Percentiles rank a stretch among this genome's conserved stretches.
Conservation (phyloP, 2,888 invertebrate species). For the Alentia gelatinosa region DNA sequence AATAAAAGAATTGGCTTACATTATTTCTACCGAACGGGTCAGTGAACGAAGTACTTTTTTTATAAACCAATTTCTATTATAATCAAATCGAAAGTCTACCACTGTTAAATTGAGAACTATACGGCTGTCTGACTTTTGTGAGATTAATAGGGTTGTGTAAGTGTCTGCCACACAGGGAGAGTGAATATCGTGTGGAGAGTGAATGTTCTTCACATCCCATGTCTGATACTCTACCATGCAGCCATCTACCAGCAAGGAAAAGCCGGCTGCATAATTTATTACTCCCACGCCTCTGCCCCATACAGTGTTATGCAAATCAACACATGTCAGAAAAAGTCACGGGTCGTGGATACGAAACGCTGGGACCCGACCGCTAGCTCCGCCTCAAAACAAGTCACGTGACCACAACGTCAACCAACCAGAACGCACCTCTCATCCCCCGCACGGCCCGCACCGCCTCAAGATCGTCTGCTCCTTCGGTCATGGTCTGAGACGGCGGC, state of each 20-base stretch:
- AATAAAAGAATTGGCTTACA: no score
- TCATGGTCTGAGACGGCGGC: background rate
- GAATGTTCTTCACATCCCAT: no score
- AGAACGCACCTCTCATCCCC: conserved; percentile 11
- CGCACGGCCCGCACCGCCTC: background rate
- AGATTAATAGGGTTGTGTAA: no score
- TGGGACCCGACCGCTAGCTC: background rate
- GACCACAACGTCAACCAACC: background rate
- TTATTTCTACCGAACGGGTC: no score
- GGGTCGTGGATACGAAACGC: background rate
- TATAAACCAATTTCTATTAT: no score
- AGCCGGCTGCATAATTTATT: background rate
- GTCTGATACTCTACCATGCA: no score
- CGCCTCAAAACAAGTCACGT: conserved; percentile 3
- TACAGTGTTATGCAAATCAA: conserved; percentile 10
- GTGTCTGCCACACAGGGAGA: no score
- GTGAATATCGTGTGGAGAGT: no score
- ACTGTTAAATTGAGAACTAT: no score
- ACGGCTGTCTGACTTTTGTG: no score
- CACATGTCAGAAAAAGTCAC: background rate
- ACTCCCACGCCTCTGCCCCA: background rate
- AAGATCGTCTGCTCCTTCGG: background rate
- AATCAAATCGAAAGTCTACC: no score
- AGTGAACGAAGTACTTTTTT: no score
- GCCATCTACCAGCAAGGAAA: background rate